phyloP scores from a whole-genome alignment of 2,888 invertebrate species.

The Acleris holmiana region DNA sequence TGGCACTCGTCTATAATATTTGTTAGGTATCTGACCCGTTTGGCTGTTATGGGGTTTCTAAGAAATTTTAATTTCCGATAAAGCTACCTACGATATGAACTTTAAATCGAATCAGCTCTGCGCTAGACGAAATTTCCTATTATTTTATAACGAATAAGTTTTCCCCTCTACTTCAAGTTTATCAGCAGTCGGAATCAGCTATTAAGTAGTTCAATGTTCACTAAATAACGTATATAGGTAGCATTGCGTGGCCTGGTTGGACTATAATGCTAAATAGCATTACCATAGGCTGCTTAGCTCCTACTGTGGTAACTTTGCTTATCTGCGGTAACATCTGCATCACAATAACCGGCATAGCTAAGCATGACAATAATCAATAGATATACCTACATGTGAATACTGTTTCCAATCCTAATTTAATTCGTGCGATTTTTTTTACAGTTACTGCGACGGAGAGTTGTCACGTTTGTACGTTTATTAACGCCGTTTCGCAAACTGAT shows the following conservation, averaged over 20 bases:
- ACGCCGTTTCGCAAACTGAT: too few relatives aligned
- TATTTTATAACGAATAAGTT: conserved; percentile 13
- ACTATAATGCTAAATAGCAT: conserved; percentile 11
- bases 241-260: conserved; percentile 19
- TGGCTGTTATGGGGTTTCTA: conserved; percentile 8
- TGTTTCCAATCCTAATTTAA: not conserved
- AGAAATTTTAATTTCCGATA: conserved; percentile 24
- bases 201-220: conserved; percentile 15
- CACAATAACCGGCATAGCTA: too few relatives aligned
- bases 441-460: too few relatives aligned
- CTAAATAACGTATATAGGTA: conserved; percentile 13
- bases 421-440: too few relatives aligned
- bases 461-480: too few relatives aligned
- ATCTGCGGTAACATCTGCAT: too few relatives aligned
- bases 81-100: conserved; percentile 5
- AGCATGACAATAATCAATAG: too few relatives aligned
- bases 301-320: too few relatives aligned
- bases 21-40: conserved; percentile 4
- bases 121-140: conserved; percentile 10
- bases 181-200: conserved; percentile 20
- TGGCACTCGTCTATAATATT: too few relatives aligned
- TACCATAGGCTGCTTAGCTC: too few relatives aligned
- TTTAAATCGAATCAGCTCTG: conserved; percentile 5
- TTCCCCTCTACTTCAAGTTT: conserved; percentile 7
- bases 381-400: too few relatives aligned